These are phyloP conservation scores for Zophobas morio DNA, from an alignment of 1,140 invertebrate genomes.

Conservation along the genomic window DNA sequence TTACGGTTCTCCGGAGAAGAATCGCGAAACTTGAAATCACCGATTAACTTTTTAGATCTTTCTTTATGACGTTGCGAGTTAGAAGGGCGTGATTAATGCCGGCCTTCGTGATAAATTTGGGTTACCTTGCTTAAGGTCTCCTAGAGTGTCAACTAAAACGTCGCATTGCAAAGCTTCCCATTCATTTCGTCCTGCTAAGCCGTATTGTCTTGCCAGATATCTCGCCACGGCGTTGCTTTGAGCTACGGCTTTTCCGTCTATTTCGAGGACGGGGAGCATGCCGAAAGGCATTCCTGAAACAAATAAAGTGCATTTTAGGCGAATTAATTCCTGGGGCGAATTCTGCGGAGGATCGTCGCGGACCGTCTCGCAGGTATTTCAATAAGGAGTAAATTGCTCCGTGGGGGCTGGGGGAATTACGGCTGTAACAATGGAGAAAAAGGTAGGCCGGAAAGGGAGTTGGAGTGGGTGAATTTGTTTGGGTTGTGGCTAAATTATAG, in stretches of 20 bases:
- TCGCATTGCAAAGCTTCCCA: conserved; percentile 78
- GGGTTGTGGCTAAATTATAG: too few relatives aligned
- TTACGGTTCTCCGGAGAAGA: neutral
- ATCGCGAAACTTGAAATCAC: neutral
- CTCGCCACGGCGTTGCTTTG: conserved; percentile 78
- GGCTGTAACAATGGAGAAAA: too few relatives aligned
- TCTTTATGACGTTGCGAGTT: neutral
- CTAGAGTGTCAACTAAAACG: conserved; percentile 73
- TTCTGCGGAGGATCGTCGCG: neutral
- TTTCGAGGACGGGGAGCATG: conserved; percentile 78
- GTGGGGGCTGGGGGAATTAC: neutral
- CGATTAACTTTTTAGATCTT: conserved; percentile 2
- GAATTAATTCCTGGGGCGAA: conserved; percentile 9
- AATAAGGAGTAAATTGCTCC: conserved; percentile 3
- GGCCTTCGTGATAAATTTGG: conserved; percentile 8
- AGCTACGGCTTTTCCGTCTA: conserved; percentile 76
- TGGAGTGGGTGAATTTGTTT: too few relatives aligned
- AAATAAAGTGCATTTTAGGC: neutral
- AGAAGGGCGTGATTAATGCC: conserved; percentile 7
- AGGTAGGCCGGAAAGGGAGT: too few relatives aligned
- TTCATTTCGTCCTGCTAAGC: conserved; percentile 74
- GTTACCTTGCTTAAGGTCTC: conserved; percentile 73
- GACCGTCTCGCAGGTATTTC: neutral
- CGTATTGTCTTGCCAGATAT: conserved; percentile 76
- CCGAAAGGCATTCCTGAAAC: conserved; percentile 72